Evolutionary conservation across 2,888 invertebrate genomes (phyloP), one percentile per base, ranked within the genome.

Genomic region (Pandemis cinnamomeana): DNA sequence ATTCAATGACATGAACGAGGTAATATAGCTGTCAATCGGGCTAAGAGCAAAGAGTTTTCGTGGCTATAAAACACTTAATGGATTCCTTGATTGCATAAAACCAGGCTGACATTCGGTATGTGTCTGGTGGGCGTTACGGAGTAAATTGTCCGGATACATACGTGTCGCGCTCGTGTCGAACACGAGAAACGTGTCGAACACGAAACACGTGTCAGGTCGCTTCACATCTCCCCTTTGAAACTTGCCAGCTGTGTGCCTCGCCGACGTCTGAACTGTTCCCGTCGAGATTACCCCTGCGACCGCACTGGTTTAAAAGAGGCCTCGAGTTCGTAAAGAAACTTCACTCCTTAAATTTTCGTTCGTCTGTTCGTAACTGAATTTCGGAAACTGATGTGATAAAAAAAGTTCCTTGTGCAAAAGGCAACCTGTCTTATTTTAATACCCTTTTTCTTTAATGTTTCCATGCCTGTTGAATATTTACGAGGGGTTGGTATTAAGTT

Each of bases 181-280:
- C 75, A 66, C 75, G 78, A 76, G 75, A 76, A 55, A 20, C 75
- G 77, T 80, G 80, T 80, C 78, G 72, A 77, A 79, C 75, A 67
- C 75, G 78, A 75, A 73, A 76, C 77, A 71, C 72, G 80, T 78
- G 79, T 72, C 78, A 77, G 79, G 78, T 77, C 78, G 75, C 82
- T 83, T 79, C 81, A 77, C 77, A 75, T 81, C 81, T 81, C 81
- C 79, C 78, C 78, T 77, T 78, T 81, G 82, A 80, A 77, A 84
- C 79, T 78, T 76, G 64, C 77, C 75, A 74, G 70, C 76, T 77
- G 76, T 74, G 75, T 83, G 83, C 81, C 46, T 10, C 11, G 11
- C 13, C 84, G 75, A 77, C 72, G 71, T 81, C 80, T 79, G 83
- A 84, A 85, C 79, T 80, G 77, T 78, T 78, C 76, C 71, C 71